These are phyloP conservation scores for Diprion similis DNA, from an alignment of 1,140 invertebrate genomes.

Conservation along the genomic window DNA sequence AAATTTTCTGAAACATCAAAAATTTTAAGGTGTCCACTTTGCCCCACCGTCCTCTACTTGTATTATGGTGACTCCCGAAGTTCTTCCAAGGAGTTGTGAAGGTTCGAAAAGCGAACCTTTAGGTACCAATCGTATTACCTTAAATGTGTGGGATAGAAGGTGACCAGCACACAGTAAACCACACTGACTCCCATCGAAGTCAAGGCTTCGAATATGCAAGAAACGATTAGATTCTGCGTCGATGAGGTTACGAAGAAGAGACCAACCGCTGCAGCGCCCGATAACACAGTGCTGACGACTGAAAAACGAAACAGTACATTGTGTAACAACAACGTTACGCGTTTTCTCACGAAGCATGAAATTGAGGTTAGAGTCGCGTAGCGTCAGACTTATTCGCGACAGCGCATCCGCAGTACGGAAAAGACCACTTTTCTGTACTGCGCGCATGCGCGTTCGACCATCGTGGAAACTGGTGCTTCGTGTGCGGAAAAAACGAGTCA, in stretches of 20 bases:
- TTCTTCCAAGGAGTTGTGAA: not conserved
- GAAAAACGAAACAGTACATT: conserved; percentile 29
- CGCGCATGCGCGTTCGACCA: too few relatives aligned
- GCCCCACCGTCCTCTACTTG: too few relatives aligned
- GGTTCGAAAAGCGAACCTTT: too few relatives aligned
- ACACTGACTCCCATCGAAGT: conserved; percentile 51
- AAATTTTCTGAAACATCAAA: too few relatives aligned
- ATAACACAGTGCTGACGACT: conserved; percentile 56
- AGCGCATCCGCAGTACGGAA: too few relatives aligned
- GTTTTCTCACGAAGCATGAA: too few relatives aligned
- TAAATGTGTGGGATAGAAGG: conserved; percentile 57
- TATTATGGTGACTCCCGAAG: not conserved
- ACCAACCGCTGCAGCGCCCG: conserved; percentile 50
- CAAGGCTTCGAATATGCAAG: conserved; percentile 54
- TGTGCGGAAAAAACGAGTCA: conserved; percentile 29
- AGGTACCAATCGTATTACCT: conserved; percentile 38
- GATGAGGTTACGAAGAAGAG: conserved; percentile 59
- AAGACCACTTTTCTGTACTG: too few relatives aligned
- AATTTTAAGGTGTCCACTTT: too few relatives aligned
- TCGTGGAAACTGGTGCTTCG: not conserved
- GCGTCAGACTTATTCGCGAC: too few relatives aligned
- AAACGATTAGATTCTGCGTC: conserved; percentile 55
- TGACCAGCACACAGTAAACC: conserved; percentile 50
- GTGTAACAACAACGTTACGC: too few relatives aligned
- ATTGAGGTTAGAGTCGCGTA: too few relatives aligned